Evolutionary conservation across 2,113 vertebrate species (phyloP), one percentile per base, ranked within the genome.

Genomic region (Prunella himalayana): DNA sequence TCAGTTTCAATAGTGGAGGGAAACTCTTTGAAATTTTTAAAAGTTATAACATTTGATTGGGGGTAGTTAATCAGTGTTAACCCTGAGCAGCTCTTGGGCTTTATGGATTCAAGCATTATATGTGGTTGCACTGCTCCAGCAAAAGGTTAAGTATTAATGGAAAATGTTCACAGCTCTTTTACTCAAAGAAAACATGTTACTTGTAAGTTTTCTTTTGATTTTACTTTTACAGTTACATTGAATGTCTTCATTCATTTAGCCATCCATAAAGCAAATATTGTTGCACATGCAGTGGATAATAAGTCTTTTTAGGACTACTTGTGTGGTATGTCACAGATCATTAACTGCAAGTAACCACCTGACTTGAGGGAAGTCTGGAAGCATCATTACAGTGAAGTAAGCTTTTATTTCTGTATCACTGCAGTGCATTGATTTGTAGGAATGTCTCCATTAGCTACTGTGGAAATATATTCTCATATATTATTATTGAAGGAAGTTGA

Each of bases 231-330:
- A 98, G 98, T 98, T 98, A 98, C 98, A 97, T 99, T 99, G 98
- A 99, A 99, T 99, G 98, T 99, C 99, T 98, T 99, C 98, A 99
- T 99, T 99, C 99, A 99, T 99, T 99, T 98, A 99, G 98, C 98
- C 98, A 98, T 99, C 98, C 98, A 99, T 99, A 99, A 99, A 99
- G 99, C 98, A 99, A 99, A 99, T 99, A 99, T 99, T 99, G 99
- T 99, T 99, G 98, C 99, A 99, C 99, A 99, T 99, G 99, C 98
- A 98, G 98, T 98, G 98, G 98, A 99, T 99, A 99, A 99, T 99
- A 98, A 98, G 99, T 98, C 98, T 99, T 98, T 98, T 98, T 98
- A 98, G 98, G 98, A 98, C 99, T 98, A 98, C 99, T 99, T 99
- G 99, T 99, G 99, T 99, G 99, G 99, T 98, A 99, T 98, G 99